Evolutionary conservation across 2,113 vertebrate species (phyloP), one percentile per base, ranked within the genome.

Genomic region (Butastur rufipennis): DNA sequence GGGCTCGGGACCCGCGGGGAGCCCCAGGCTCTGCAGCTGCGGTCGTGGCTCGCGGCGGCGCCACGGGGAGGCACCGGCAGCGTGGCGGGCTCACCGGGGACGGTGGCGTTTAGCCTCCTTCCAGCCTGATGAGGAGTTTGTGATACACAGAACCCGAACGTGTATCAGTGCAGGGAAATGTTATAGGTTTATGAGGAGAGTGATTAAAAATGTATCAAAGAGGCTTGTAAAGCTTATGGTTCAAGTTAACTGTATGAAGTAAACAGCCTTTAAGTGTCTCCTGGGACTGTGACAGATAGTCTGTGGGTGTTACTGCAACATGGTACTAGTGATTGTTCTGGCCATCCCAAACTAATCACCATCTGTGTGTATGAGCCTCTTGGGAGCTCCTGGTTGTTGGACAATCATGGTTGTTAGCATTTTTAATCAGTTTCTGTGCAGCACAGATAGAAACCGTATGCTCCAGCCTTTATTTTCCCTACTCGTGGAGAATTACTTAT

Each of bases 201-300:
- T 98, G 98, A 98, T 98, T 98, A 98, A 98, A 98, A 98, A 98
- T 98, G 98, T 98, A 98, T 98, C 98, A 97, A 97, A 98, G 97
- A 98, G 98, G 93, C 97, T 98, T 97, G 94, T 97, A 98, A 98
- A 98, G 98, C 98, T 98, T 98, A 98, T 98, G 98, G 98, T 98
- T 98, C 97, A 98, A 98, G 98, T 98, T 98, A 98, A 98, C 97
- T 98, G 97, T 98, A 98, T 94, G 98, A 98, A 98, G 98, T 98
- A 98, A 98, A 98, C 98, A 98, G 98, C 98, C 98, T 98, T 98
- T 98, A 98, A 97, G 96, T 87, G 98, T 98, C 98, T 97, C 98
- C 78, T 93, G 98, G 98, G 98, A 98, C 97, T 72, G 95, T 98
- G 98, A 98, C 98, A 98, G 98, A 98, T 98, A 98, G 98, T 98